Evolutionary conservation across 2,888 invertebrate species (phyloP).

Genomic region (Clostera curtula): DNA sequence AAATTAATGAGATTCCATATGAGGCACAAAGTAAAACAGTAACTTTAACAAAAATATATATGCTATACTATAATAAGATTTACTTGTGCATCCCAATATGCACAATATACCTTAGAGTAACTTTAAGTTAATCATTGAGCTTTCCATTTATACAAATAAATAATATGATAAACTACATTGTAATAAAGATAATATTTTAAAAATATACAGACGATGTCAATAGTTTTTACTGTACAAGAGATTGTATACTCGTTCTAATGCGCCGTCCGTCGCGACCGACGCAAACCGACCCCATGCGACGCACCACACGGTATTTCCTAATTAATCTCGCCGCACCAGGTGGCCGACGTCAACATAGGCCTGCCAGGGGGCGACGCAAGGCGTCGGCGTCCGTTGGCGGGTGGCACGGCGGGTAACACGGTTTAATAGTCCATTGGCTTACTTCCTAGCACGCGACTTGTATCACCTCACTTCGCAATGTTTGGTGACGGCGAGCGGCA

Average conservation of each 20-base stretch:
- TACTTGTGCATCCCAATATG: slow-evolving; percentile 57
- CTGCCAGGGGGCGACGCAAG: no score
- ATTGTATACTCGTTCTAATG: slow-evolving; percentile 32
- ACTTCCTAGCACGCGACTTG: slow-evolving; percentile 33
- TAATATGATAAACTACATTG: slow-evolving; percentile 51
- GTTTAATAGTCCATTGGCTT: slow-evolving; percentile 6
- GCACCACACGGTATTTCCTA: no score
- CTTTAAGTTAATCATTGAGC: slow-evolving; percentile 72
- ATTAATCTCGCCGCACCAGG: no score
- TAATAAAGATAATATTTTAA: slow-evolving; percentile 38
- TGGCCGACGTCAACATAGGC: no score
- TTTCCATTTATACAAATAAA: slow-evolving; percentile 73
- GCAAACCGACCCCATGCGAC: no score
- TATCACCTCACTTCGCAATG: slow-evolving; percentile 94
- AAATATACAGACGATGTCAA: slow-evolving; percentile 47
- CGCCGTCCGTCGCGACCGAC: no score
- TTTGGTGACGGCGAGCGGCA: slow-evolving; percentile 79
- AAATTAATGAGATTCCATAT: slow-evolving; percentile 63
- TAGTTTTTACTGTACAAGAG: slow-evolving; percentile 36
- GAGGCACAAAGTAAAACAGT: slow-evolving; percentile 65
- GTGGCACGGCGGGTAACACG: slow-evolving; percentile 1
- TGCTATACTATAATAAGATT: slow-evolving; percentile 51
- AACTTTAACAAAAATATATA: slow-evolving; percentile 59
- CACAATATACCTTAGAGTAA: slow-evolving; percentile 62
- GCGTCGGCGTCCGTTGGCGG: no score